phyloP scores from a whole-genome alignment of 2,113 vertebrate genomes.

The Pluvialis apricaria region DNA sequence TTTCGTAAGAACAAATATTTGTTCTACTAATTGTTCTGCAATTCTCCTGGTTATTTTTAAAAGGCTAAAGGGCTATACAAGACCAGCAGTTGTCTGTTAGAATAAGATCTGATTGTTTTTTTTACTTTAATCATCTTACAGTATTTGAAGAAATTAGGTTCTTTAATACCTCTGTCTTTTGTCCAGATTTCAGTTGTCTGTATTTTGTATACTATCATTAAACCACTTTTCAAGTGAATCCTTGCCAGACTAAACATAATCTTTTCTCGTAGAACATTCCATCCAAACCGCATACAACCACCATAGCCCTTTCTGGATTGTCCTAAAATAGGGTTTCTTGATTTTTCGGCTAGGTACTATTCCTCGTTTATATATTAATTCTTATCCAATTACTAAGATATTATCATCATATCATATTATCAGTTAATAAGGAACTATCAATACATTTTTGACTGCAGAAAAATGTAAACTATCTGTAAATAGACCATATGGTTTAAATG shows the following conservation, averaged over 20 bases:
- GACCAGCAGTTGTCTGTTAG: slow-evolving; percentile 62
- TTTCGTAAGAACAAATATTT: slow-evolving; percentile 70
- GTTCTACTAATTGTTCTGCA: slow-evolving; percentile 69
- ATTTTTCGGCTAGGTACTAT: neutral
- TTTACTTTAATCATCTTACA: slow-evolving; percentile 66
- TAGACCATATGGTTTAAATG: slow-evolving; percentile 28
- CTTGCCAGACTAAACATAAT: slow-evolving; percentile 66
- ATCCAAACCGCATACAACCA: slow-evolving; percentile 40
- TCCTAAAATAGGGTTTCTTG: neutral
- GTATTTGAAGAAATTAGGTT: slow-evolving; percentile 61
- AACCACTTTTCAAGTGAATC: slow-evolving; percentile 57
- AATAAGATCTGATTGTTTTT: slow-evolving; percentile 54
- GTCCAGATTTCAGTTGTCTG: slow-evolving; percentile 60
- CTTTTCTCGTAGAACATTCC: slow-evolving; percentile 11
- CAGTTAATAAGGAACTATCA: neutral
- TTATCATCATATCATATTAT: neutral
- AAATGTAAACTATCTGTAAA: slow-evolving; percentile 5
- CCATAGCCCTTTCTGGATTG: neutral
- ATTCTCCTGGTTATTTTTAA: slow-evolving; percentile 68
- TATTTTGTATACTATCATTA: slow-evolving; percentile 62
- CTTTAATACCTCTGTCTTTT: slow-evolving; percentile 62
- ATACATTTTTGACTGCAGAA: slow-evolving; percentile 8
- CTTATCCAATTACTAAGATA: neutral
- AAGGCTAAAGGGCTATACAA: slow-evolving; percentile 46
- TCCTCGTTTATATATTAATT: slow-evolving; percentile 23